Percentiles rank a stretch among this genome's conserved stretches.
phyloP scores from a whole-genome alignment of 2,888 invertebrate species.

The Camponotus fellah region DNA sequence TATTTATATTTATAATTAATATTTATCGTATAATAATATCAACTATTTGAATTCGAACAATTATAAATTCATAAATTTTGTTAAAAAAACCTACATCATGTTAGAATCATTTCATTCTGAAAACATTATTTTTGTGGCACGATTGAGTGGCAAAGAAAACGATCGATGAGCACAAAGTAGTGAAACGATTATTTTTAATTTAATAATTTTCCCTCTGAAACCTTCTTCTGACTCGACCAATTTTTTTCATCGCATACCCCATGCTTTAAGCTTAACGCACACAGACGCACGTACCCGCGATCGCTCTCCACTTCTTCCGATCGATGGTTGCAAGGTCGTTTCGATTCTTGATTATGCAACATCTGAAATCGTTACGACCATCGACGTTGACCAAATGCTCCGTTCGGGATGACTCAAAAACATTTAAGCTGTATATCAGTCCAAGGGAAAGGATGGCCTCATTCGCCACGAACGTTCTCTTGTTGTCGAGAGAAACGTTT shows the following conservation, averaged over 20 bases:
- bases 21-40: not conserved
- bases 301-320: slow-evolving; percentile 39
- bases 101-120: not conserved
- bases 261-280: slow-evolving; percentile 38
- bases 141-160: slow-evolving; percentile 7
- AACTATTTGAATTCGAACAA: not conserved
- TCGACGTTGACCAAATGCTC: slow-evolving; percentile 20
- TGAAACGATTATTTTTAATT: not conserved
- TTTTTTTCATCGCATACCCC: slow-evolving; percentile 29
- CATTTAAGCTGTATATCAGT: slow-evolving; percentile 7
- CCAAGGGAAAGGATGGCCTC: slow-evolving; percentile 47
- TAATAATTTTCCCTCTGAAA: not conserved
- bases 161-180: not conserved
- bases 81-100: not conserved
- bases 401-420: slow-evolving; percentile 26
- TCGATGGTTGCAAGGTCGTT: slow-evolving; percentile 51
- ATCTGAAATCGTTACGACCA: slow-evolving; percentile 47
- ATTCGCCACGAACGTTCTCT: slow-evolving; percentile 39
- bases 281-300: slow-evolving; percentile 15
- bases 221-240: slow-evolving; percentile 27
- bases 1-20: not conserved
- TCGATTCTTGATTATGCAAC: slow-evolving; percentile 38
- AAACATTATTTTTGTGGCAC: not conserved
- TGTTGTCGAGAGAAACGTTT: slow-evolving; percentile 49
- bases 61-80: not conserved